phyloP scores from a whole-genome alignment of 2,888 invertebrate genomes.

The Volucella zonaria region DNA sequence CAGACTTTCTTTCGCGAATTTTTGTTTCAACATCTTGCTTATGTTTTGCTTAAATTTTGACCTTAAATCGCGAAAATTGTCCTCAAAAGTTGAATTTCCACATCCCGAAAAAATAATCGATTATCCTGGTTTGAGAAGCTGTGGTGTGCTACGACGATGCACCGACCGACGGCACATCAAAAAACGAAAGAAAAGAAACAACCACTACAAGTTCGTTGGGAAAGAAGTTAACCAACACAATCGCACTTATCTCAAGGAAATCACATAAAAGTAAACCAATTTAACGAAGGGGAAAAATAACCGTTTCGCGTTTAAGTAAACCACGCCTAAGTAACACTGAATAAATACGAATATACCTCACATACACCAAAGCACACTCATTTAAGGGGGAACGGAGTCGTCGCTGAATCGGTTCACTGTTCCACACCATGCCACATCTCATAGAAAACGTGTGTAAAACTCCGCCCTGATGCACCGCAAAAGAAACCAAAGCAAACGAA shows the following conservation, averaged over 20 bases:
- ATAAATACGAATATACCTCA: constrained; percentile 4
- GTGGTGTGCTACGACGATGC: constrained; percentile 43
- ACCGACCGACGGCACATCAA: constrained; percentile 46
- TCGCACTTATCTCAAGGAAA: constrained; percentile 19
- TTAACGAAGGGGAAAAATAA: constrained; percentile 61
- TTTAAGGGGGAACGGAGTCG: constrained; percentile 51
- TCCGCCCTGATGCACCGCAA: constrained; percentile 69
- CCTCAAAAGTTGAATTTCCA: constrained; percentile 43
- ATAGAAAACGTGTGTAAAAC: constrained; percentile 43
- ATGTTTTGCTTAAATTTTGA: constrained; percentile 59
- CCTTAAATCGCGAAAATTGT: constrained; percentile 69
- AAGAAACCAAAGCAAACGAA: constrained; percentile 51
- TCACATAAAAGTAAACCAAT: constrained; percentile 48
- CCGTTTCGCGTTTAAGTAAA: constrained; percentile 64
- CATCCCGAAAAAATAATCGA: constrained; percentile 67
- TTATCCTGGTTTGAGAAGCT: constrained; percentile 63
- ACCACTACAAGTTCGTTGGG: constrained; percentile 17
- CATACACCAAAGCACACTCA: constrained; percentile 3
- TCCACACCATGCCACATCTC: constrained; percentile 26
- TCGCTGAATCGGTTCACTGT: constrained; percentile 59
- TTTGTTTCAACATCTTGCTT: constrained; percentile 8
- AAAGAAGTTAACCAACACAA: constrained; percentile 55
- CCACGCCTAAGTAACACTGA: constrained; percentile 58
- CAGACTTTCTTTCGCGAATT: not conserved
- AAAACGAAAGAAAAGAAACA: constrained; percentile 39